Evolutionary conservation across 2,797 vertebrate species (phyloP), one percentile per base, ranked within the genome.

Genomic region (Sebastes oblongus): DNA sequence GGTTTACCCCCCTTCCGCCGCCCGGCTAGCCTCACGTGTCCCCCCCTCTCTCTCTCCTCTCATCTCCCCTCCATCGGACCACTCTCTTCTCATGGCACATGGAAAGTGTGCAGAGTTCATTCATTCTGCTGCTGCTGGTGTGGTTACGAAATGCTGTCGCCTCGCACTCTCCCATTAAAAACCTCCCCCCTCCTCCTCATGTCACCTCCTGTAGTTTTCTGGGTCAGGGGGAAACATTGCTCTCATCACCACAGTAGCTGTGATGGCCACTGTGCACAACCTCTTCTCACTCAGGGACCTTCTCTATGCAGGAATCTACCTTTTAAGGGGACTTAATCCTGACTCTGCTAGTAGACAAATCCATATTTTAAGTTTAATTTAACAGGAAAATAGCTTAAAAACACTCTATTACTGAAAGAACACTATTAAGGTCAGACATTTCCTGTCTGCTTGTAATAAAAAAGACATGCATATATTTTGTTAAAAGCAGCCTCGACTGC

Each of bases 161-260:
- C 79, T 36, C 67, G 72, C 70, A 42, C 13, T 3, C 42, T 20
- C 56, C 72, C 8, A 30, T 73, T 59, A 86, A 77, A 75, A 75
- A 18, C 39, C 58, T 42, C 66, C 62, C 75, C 20, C 20, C 29
- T 27, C 56, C 46, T 29, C 62, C 55, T n/a, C 39, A 13, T 88
- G 81, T 87, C 84, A 80, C 88, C 90, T 76, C 88, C 89, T 90
- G 88, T 77, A 77, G 91, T 75, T 92, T 89, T 93, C 83, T 91
- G 85, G 91, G 92, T 93, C 87, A 84, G 78, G 29, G 88, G 76
- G 60, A 64, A 74, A 52, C 76, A 81, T 90, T 91, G 32, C 77
- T 87, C 62, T 73, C 78, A 72, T 83, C 85, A 60, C 46, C 77
- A 83, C 83, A 84, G 78, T 74, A 75, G 78, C 80, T 60, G 72